Evolutionary conservation across 2,797 vertebrate genomes (phyloP).

Genomic region (Channallabes apus): DNA sequence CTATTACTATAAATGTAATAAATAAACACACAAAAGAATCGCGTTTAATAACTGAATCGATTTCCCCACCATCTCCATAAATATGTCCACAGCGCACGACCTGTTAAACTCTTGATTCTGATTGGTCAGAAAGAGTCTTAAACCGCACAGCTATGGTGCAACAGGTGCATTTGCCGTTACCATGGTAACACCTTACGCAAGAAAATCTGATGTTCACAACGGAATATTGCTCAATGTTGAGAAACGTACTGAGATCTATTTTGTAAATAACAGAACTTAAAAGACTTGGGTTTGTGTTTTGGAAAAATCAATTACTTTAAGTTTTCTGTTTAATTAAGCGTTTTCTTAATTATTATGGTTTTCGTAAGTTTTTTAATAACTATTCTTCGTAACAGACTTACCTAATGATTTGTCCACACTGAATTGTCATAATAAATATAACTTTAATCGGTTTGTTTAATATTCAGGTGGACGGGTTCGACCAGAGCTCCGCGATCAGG

Average conservation of each 20-base stretch:
- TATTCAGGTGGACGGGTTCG: background rate
- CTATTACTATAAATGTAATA: too few relatives aligned
- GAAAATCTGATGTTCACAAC: background rate
- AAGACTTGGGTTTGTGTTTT: too few relatives aligned
- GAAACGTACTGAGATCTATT: too few relatives aligned
- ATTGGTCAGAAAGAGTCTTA: background rate
- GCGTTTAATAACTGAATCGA: too few relatives aligned
- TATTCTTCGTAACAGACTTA: too few relatives aligned
- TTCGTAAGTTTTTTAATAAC: too few relatives aligned
- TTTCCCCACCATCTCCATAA: too few relatives aligned
- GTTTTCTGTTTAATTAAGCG: background rate
- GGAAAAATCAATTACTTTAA: background rate
- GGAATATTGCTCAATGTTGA: background rate
- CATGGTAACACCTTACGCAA: background rate
- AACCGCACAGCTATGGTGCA: background rate
- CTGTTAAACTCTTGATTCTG: background rate
- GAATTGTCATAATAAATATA: background rate
- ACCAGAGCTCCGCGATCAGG: too few relatives aligned
- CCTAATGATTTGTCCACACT: too few relatives aligned
- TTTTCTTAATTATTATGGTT: too few relatives aligned
- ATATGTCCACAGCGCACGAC: background rate
- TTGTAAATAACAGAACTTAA: background rate
- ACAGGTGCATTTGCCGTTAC: background rate
- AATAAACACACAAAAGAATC: too few relatives aligned
- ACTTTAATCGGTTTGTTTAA: constrained; percentile 1